Evolutionary conservation across 2,888 invertebrate species (phyloP), one percentile per base, ranked within the genome.

Genomic region (Epinotia nisella): DNA sequence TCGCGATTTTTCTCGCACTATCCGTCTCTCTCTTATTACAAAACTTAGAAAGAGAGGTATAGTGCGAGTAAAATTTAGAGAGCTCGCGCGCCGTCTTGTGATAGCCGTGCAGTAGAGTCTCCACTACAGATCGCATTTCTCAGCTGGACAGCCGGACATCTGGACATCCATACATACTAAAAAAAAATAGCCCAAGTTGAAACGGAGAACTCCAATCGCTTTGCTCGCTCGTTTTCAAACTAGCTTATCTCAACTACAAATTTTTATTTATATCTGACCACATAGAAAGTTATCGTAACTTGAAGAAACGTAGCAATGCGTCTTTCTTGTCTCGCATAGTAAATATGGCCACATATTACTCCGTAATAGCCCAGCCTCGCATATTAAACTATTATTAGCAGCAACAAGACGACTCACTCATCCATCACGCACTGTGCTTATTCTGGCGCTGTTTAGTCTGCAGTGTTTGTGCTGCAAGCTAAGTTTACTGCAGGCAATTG

Each of bases 371-470:
- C 19, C 70, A 70, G 70, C 62, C 70, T 70, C 45, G 66, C 60
- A 59, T 71, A 71, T 66, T 66, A 71, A 39, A 45, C 66, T 71
- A 71, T 67, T 71, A 71, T 66, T 71, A 71, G 71, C 49, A 17
- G 55, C 66, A 66, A 71, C 59, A 66, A 66, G 71, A 71, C 66
- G 71, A 71, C 51, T 59, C 59, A 17, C 65, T 65, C 66, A 61
- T 71, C 71, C 71, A 71, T 71, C 71, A 67, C 71, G 71, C 71
- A 53, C 59, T 21, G 60, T 45, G 71, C 71, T 66, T 71, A 65
- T 65, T 67, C 60, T 55, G 55, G 71, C 45, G 60, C 24, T 71
- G 71, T 71, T 71, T 71, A 71, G 71, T 66, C 71, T 71, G 53
- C 49, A 59, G 5, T 55, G 56, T 58, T 55, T 66, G 55, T 61